phyloP scores from a whole-genome alignment of 2,113 vertebrate genomes.

The Phodopus roborovskii region DNA sequence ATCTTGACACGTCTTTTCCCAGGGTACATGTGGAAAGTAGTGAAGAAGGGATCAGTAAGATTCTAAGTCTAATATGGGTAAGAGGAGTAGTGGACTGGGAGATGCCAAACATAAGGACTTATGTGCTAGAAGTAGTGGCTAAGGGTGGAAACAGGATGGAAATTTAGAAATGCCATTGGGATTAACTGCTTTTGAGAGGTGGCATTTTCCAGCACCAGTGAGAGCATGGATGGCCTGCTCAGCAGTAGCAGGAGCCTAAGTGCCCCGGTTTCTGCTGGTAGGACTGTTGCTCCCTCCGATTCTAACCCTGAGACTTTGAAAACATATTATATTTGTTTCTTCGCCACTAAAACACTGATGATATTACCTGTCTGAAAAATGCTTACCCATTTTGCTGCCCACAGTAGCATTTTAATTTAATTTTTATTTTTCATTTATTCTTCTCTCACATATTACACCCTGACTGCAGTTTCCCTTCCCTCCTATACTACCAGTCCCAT shows the following conservation, averaged over 20 bases:
- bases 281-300: not conserved
- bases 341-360: too few species aligned
- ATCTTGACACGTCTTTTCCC: too few species aligned
- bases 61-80: not conserved
- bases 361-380: not conserved
- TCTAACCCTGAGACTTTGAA: not conserved
- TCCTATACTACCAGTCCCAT: not conserved
- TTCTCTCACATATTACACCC: not conserved
- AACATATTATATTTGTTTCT: not conserved
- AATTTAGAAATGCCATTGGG: not conserved
- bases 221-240: not conserved
- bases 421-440: not conserved
- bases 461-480: not conserved
- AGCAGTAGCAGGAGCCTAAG: not conserved
- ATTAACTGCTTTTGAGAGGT: not conserved
- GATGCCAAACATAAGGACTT: not conserved
- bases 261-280: not conserved
- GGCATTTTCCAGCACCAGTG: not conserved
- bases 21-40: not conserved
- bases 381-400: too few species aligned
- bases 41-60: not conserved
- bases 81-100: not conserved
- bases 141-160: not conserved
- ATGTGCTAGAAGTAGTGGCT: not conserved
- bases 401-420: not conserved